phyloP scores from a whole-genome alignment of 2,797 vertebrate species.

The Melanitta fusca region DNA sequence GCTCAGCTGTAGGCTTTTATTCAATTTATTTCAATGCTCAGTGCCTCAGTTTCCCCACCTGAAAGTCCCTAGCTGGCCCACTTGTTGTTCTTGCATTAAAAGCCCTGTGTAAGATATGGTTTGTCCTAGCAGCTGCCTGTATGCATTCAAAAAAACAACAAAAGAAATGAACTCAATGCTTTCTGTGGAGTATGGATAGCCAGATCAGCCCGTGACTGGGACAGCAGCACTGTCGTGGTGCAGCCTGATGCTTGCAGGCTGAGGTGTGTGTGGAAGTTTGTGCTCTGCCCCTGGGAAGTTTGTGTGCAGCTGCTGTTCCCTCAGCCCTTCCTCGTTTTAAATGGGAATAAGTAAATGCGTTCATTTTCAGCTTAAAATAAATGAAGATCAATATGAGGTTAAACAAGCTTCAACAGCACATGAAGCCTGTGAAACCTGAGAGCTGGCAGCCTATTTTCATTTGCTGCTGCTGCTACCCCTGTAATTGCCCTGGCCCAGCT shows the following conservation, averaged over 20 bases:
- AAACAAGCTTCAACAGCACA: background rate
- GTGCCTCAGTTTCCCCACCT: background rate
- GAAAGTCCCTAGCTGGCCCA: background rate
- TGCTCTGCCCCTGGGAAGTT: background rate
- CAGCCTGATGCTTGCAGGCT: accelerated
- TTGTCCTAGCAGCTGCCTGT: background rate
- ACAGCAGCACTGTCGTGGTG: background rate
- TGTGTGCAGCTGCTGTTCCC: background rate
- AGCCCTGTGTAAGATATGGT: background rate
- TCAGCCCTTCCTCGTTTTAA: background rate
- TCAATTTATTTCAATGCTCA: background rate
- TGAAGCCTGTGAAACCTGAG: background rate
- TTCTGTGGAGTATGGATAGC: background rate
- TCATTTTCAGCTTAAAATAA: background rate
- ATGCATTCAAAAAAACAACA: background rate
- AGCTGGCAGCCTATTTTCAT: background rate
- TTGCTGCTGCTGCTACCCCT: background rate
- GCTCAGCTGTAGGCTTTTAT: background rate
- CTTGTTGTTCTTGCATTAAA: background rate
- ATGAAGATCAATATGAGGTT: background rate
- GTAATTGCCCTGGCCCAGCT: background rate
- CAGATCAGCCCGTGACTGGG: background rate
- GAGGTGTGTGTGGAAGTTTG: background rate
- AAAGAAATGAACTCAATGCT: background rate
- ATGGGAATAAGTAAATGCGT: background rate